Percentiles rank a stretch among this genome's conserved stretches.
These are phyloP conservation scores for Zoanthus solanderi DNA, from an alignment of 92 coral and sea anemone species.

Conservation along the genomic window DNA sequence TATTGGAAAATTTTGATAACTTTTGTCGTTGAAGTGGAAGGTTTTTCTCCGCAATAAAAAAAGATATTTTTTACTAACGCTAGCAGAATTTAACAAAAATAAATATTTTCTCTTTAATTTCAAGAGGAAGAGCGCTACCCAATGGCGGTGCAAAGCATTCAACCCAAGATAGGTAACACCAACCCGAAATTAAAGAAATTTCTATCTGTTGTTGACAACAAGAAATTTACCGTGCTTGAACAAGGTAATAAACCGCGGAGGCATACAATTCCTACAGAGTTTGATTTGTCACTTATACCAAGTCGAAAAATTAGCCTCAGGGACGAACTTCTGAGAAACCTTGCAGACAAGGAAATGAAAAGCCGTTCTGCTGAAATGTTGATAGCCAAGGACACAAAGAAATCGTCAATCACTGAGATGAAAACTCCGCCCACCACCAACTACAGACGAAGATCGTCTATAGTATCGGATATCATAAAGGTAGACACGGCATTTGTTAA, in stretches of 20 bases:
- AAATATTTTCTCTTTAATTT: neutral
- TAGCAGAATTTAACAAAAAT: neutral
- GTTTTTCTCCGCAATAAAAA: too few species aligned
- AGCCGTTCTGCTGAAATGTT: conserved; percentile 39
- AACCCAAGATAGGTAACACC: conserved; percentile 20
- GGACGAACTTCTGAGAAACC: conserved; percentile 34
- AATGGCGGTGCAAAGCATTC: conserved; percentile 2
- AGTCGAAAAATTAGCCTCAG: conserved; percentile 27
- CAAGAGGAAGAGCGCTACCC: conserved; percentile 40
- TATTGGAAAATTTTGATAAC: too few species aligned
- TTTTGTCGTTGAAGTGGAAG: too few species aligned
- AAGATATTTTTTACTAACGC: too few species aligned
- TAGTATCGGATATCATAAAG: conserved; percentile 25
- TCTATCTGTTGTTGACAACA: neutral
- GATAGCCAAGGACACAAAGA: neutral
- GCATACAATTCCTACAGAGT: conserved; percentile 1
- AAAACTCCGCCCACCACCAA: neutral
- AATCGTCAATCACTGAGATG: neutral
- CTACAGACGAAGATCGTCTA: conserved; percentile 7
- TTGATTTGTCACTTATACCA: conserved; percentile 39
- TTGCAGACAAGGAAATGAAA: conserved; percentile 48
- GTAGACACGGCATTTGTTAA: neutral
- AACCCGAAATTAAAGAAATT: neutral
- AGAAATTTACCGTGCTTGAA: conserved; percentile 9
- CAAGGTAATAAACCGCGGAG: conserved; percentile 18